Evolutionary conservation across 2,888 invertebrate genomes (phyloP).

Genomic region (Antitype chi): DNA sequence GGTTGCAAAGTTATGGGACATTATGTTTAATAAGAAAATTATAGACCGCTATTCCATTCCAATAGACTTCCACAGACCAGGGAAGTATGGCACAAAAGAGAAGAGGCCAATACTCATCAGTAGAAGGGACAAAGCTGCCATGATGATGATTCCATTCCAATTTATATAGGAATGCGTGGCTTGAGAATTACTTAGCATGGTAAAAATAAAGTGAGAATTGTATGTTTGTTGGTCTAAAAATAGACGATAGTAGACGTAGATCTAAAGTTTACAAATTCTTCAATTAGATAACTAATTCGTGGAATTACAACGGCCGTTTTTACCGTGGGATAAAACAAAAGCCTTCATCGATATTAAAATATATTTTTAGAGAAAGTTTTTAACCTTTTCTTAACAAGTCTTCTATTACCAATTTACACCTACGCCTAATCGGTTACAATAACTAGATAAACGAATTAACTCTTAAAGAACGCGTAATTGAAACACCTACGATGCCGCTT

Average conservation of each 20-base stretch:
- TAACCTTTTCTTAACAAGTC: constrained; percentile 47
- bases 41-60: constrained; percentile 30
- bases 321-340: constrained; percentile 17
- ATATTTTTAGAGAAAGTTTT: constrained; percentile 54
- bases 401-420: constrained; percentile 54
- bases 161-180: background rate
- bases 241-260: background rate
- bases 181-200: background rate
- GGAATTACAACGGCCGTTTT: background rate
- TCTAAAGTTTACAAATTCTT: background rate
- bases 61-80: background rate
- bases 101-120: background rate
- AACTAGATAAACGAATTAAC: constrained; percentile 37
- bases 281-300: background rate
- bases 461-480: constrained; percentile 35
- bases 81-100: background rate
- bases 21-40: constrained; percentile 48
- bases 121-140: background rate
- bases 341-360: background rate
- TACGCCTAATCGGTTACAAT: constrained; percentile 43
- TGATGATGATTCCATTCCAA: background rate
- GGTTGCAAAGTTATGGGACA: constrained; percentile 24
- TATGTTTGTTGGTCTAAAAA: background rate
- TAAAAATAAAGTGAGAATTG: background rate
- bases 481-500: constrained; percentile 48